Base-by-base conservation (phyloP, 2,797 vertebrate genomes). In the Eupleurogrammus muticus region DNA sequence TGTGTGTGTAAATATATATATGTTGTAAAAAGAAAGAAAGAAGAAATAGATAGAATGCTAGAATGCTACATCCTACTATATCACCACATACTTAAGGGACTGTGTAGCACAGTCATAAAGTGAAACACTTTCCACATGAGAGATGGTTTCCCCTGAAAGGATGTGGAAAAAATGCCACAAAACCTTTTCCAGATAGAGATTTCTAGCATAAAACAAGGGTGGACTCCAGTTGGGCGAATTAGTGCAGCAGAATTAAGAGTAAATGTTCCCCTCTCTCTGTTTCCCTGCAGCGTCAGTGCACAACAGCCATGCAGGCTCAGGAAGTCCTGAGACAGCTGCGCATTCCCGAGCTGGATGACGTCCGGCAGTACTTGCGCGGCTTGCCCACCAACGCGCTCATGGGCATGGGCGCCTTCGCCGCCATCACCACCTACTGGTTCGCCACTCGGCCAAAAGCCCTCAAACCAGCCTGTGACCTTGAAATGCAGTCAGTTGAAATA, bases 401-500 rank as follows among this genome's bases (percentile, higher is more conserved):
- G 96, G 97, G 98, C 50, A 93, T 99, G 9, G 97, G 97, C 0
- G 97, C 96, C 3, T 96, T 99, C 0, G 97, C 97, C 0, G 97
- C 97, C 0, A 90, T 99, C 79, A 97, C 97, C 0, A 97, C 97
- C 17, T 99, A 98, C 91, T 99, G 97, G 98, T 96, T 97, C 1
- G 95, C 96, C 66, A 97, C 96, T 0, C 93, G 97, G 62, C 97
- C 97, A 0, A 96, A 93, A 81, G 96, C 98, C 56, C 92, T 98
- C 66, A 96, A 95, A 65, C 95, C 96, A 0, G 96, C 96, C 21
- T 98, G 96, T 35, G 96, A 99, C 85, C 93, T 99, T 40, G 68
- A 89, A 40, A 91, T 96, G 94, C 98, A 99, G 83, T 99, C 98
- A 0, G 80, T 97, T 82, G 96, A 97, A 89, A 72, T 97, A 10